phyloP scores from a whole-genome alignment of 2,797 vertebrate genomes.

The Buceros bicornis region DNA sequence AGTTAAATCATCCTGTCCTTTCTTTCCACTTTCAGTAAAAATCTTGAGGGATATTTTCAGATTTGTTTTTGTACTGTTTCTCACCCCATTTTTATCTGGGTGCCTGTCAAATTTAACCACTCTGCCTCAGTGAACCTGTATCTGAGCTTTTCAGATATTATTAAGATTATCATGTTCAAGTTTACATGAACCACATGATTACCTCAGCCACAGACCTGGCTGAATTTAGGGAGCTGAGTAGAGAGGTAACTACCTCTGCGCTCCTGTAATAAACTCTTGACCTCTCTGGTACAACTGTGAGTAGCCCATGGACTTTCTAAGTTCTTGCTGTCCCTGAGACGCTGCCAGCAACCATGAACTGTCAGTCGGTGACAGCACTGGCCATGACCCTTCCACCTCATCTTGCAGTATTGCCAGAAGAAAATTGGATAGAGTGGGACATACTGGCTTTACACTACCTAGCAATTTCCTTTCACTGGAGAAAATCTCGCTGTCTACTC shows the following conservation, averaged over 20 bases:
- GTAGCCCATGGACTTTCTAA: neutral
- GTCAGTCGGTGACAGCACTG: neutral
- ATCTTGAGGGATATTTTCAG: conserved; percentile 6
- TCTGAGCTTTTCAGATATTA: neutral
- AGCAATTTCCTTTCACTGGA: neutral
- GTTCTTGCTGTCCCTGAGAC: neutral
- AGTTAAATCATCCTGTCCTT: neutral
- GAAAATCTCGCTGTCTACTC: neutral
- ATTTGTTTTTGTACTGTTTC: neutral
- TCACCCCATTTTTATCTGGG: neutral
- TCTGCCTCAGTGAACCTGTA: neutral
- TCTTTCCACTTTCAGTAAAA: neutral
- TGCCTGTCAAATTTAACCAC: neutral
- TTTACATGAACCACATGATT: neutral
- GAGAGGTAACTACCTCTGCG: neutral
- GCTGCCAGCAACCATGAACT: neutral
- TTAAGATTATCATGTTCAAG: neutral
- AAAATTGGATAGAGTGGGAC: neutral
- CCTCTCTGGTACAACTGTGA: neutral
- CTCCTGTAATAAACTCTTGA: neutral
- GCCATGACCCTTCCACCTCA: neutral
- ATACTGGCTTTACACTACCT: neutral
- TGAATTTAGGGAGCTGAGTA: neutral
- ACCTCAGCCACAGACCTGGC: neutral
- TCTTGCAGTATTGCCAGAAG: neutral